A percentile compares a stretch with the other conserved stretches of the same genome.
These are phyloP conservation scores for Epinephelus coioides DNA, from an alignment of 2,797 vertebrate genomes.

Conservation along the genomic window DNA sequence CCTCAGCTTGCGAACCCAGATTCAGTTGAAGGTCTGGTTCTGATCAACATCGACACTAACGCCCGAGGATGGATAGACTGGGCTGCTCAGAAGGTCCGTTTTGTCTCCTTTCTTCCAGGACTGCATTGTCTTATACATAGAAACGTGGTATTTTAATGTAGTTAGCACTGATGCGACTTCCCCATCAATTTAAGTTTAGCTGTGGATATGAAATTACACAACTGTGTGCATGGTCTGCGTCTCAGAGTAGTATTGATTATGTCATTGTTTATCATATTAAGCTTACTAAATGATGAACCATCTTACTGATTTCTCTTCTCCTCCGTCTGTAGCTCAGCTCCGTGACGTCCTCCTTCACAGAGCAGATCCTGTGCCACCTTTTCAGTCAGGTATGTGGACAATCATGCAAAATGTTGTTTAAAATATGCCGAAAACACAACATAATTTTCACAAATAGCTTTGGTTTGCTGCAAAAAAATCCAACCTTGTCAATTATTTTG, in stretches of 20 bases:
- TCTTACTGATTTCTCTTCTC: conserved; percentile 8
- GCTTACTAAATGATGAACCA: not conserved
- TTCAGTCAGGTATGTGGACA: conserved; percentile 89
- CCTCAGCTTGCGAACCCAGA: conserved; percentile 88
- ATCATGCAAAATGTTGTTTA: no score
- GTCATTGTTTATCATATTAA: conserved; percentile 3
- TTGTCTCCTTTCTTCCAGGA: not conserved
- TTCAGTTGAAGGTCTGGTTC: conserved; percentile 91
- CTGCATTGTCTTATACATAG: not conserved
- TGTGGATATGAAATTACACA: conserved; percentile 17
- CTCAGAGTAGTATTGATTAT: conserved; percentile 17
- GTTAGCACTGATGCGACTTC: conserved; percentile 10
- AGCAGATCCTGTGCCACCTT: conserved; percentile 92
- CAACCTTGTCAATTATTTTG: not conserved
- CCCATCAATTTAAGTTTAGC: conserved; percentile 35
- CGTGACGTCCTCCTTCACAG: conserved; percentile 90
- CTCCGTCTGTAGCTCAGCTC: conserved; percentile 85
- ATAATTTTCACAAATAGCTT: no score
- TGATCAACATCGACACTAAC: conserved; percentile 92
- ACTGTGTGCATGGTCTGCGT: not conserved
- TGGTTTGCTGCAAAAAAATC: not conserved
- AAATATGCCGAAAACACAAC: no score
- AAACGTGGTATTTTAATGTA: conserved; percentile 20
- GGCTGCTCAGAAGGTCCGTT: conserved; percentile 92
- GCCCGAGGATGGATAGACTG: conserved; percentile 95